Evolutionary conservation across 2,113 vertebrate genomes (phyloP), one percentile per base, ranked within the genome.

Genomic region (Bostrychus sinensis): DNA sequence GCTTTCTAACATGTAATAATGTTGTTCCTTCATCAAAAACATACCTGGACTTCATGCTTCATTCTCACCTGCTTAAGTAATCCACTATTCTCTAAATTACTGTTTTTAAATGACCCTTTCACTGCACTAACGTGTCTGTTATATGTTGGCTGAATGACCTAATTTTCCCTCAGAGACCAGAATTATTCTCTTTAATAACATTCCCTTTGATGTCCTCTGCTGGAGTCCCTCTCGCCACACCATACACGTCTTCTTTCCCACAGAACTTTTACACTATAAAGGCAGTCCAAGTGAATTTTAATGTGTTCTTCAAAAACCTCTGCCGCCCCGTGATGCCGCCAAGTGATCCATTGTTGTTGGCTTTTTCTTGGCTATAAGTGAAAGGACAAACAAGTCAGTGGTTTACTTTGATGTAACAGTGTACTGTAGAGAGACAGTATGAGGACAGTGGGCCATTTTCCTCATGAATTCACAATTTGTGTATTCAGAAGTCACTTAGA

Each of bases 121-220:
- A 25, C 14, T 5, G 13, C 14, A 16, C 13, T 26, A 16, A 50
- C 25, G 6, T 26, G 20, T 55, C 26, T 64, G 43, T 37, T 56
- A 54, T 22, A 22, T 19, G 36, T 53, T 53, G 30, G 59, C 54
- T 48, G 43, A 57, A 60, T 72, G 45, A 54, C 71, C 62, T 63
- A 62, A 68, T 81, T 74, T 77, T 28, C 60, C 69, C 62, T 14
- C 66, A 37, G 72, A 71, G 72, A 61, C 68, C 56, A 8, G 2
- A 30, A 48, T 50, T 60, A 61, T 72, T 66, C 55, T 62, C 65
- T 72, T 41, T 59, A 65, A 66, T 63, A 83, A 55, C 48, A 77
- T 66, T 81, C 63, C 55, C 70, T 79, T 75, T 81, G 63, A 81
- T 75, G 26, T 61, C 53, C 38, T 23, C 42, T 38, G 50, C 57